Evolutionary conservation across 2,888 invertebrate species (phyloP).

Genomic region (Drosophila setosimentum): DNA sequence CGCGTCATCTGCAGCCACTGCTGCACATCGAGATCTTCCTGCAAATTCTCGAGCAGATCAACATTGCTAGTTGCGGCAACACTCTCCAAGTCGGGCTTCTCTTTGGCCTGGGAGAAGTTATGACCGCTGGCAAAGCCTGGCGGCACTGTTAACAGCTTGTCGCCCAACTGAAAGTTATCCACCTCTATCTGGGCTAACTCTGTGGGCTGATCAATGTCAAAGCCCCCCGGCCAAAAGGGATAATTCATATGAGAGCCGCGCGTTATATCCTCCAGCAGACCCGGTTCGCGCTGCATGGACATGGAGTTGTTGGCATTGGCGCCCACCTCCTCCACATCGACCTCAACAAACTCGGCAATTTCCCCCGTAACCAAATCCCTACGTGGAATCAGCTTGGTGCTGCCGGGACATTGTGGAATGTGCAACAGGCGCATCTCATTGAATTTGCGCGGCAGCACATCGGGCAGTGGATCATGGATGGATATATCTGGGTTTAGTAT

Average conservation of each 20-base stretch:
- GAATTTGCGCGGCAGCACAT: slow-evolving; percentile 78
- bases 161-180: slow-evolving; percentile 85
- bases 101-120: slow-evolving; percentile 84
- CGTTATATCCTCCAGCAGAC: slow-evolving; percentile 88
- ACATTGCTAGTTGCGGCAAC: slow-evolving; percentile 67
- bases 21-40: slow-evolving; percentile 81
- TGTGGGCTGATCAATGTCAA: slow-evolving; percentile 86
- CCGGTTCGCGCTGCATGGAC: slow-evolving; percentile 92
- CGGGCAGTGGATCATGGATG: slow-evolving; percentile 83
- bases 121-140: slow-evolving; percentile 89
- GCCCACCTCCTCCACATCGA: slow-evolving; percentile 87
- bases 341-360: slow-evolving; percentile 89
- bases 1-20: slow-evolving; percentile 82
- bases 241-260: slow-evolving; percentile 92
- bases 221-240: slow-evolving; percentile 95
- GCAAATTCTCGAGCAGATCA: slow-evolving; percentile 82
- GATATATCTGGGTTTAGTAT: slow-evolving; percentile 82
- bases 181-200: slow-evolving; percentile 85
- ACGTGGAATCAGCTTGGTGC: slow-evolving; percentile 83
- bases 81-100: not conserved
- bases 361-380: slow-evolving; percentile 92
- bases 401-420: slow-evolving; percentile 76
- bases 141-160: slow-evolving; percentile 86
- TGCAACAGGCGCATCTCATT: slow-evolving; percentile 78
- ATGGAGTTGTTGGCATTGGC: slow-evolving; percentile 90